Evolutionary conservation across 2,888 invertebrate species (phyloP).

Genomic region (Parapristionchus giblindavisi): DNA sequence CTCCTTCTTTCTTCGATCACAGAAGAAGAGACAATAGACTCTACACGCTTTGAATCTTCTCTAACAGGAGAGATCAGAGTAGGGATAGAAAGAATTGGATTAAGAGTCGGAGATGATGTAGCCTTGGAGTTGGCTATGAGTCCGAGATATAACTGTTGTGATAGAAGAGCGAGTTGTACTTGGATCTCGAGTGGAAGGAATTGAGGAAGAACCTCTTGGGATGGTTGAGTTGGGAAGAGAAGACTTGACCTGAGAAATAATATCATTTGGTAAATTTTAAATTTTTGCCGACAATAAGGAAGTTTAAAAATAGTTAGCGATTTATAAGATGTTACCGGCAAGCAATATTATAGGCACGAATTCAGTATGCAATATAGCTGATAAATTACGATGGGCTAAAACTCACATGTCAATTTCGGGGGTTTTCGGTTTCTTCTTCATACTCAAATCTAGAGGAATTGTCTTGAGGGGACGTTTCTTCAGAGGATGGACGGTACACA

Average conservation of each 20-base stretch:
- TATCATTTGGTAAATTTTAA: no score
- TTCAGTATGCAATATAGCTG: no score
- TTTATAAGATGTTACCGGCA: no score
- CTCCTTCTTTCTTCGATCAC: no score
- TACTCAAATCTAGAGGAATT: conserved; percentile 7
- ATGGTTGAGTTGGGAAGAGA: not conserved
- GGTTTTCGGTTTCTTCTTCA: conserved; percentile 28
- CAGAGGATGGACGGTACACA: conserved; percentile 30
- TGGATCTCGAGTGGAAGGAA: conserved; percentile 12
- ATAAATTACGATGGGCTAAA: not conserved
- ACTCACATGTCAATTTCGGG: conserved; percentile 17
- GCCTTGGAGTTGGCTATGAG: not conserved
- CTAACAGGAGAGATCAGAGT: not conserved
- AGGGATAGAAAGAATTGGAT: not conserved
- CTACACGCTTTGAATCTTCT: no score
- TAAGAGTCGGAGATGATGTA: not conserved
- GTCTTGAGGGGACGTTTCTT: conserved; percentile 21
- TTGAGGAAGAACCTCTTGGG: not conserved
- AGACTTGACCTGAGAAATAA: not conserved
- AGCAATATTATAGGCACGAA: no score
- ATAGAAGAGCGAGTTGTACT: conserved; percentile 8
- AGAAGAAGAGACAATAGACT: no score
- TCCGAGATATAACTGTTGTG: conserved; percentile 7
- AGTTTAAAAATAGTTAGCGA: no score
- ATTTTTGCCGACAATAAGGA: no score